phyloP scores from a whole-genome alignment of 2,797 vertebrate genomes.

The Crenichthys baileyi region DNA sequence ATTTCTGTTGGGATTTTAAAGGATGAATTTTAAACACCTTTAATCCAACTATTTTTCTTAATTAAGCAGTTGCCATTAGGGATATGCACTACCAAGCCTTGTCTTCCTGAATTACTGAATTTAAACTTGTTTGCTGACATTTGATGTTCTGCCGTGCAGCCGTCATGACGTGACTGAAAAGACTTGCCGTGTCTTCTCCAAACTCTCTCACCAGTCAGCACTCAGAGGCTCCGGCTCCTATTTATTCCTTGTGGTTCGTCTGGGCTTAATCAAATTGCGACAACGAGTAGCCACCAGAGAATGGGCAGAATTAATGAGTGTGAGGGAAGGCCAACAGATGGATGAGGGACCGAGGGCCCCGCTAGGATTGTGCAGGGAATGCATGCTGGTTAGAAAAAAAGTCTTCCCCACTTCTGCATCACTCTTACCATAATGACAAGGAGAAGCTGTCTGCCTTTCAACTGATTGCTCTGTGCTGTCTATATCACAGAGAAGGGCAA shows the following conservation, averaged over 20 bases:
- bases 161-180: constrained; percentile 43
- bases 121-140: constrained; percentile 5
- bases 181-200: constrained; percentile 44
- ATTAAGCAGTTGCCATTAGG: constrained; percentile 22
- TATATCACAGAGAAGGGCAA: constrained; percentile 37
- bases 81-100: not conserved
- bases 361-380: constrained; percentile 45
- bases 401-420: constrained; percentile 26
- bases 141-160: constrained; percentile 24
- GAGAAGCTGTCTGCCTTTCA: constrained; percentile 53
- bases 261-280: constrained; percentile 73
- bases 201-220: constrained; percentile 20
- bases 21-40: constrained; percentile 13
- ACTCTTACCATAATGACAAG: constrained; percentile 50
- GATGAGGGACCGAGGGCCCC: constrained; percentile 52
- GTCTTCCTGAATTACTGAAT: constrained; percentile 6
- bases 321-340: constrained; percentile 68
- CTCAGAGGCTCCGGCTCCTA: constrained; percentile 45
- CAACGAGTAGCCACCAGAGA: constrained; percentile 67
- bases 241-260: constrained; percentile 73
- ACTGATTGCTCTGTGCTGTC: constrained; percentile 57
- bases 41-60: constrained; percentile 22
- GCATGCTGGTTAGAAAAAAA: constrained; percentile 37
- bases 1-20: constrained; percentile 12
- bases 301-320: constrained; percentile 70